Evolutionary conservation across 2,113 vertebrate genomes (phyloP).

Genomic region (Propithecus coquereli): DNA sequence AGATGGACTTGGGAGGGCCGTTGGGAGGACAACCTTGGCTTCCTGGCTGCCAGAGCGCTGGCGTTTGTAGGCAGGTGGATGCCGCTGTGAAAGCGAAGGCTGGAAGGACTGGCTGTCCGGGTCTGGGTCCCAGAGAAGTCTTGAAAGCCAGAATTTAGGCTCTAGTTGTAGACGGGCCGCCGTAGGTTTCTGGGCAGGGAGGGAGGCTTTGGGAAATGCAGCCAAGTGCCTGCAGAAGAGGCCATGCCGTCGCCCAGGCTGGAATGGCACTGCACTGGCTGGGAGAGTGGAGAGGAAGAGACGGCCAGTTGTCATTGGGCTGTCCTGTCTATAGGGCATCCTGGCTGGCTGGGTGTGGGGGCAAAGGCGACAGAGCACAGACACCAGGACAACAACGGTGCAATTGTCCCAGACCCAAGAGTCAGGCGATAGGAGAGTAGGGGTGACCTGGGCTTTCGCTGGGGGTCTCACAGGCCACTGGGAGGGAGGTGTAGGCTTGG

Average conservation of each 20-base stretch:
- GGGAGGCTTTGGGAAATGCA: neutral
- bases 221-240: neutral
- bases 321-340: neutral
- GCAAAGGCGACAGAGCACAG: neutral
- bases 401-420: neutral
- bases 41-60: neutral
- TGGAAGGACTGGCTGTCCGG: neutral
- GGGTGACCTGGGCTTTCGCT: neutral
- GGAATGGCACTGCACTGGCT: neutral
- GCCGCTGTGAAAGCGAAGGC: neutral
- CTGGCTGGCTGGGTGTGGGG: neutral
- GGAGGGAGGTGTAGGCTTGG: neutral
- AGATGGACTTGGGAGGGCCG: neutral
- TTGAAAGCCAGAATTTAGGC: neutral
- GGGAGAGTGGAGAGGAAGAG: neutral
- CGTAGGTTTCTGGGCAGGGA: too few relatives aligned
- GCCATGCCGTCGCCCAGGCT: fast-evolving
- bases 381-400: neutral
- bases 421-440: neutral
- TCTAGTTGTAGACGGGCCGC: neutral
- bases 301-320: neutral
- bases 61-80: neutral
- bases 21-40: neutral
- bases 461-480: neutral
- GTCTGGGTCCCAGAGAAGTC: neutral